Conservation (phyloP, 1,140 invertebrate genomes). For the Acromyrmex echinatior region DNA sequence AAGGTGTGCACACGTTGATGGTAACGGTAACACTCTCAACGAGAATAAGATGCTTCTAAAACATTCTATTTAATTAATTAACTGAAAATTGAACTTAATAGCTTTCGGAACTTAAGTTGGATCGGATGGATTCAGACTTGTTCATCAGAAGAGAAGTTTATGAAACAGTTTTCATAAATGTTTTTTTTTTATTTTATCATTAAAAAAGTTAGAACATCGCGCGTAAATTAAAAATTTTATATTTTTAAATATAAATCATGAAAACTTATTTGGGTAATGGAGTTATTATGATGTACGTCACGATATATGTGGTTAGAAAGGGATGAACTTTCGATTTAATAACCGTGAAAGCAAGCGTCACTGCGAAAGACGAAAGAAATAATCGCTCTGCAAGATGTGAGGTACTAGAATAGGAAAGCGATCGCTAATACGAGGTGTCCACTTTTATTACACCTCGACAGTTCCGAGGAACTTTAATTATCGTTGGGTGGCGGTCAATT, state of each 20-base stretch:
- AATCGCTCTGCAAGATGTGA: constrained; percentile 54
- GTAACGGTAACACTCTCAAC: constrained; percentile 51
- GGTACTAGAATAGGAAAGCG: constrained; percentile 56
- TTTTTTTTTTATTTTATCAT: background rate
- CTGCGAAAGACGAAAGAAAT: constrained; percentile 39
- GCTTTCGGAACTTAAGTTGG: constrained; percentile 52
- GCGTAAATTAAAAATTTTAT: background rate
- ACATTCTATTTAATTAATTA: constrained; percentile 56
- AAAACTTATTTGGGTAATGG: constrained; percentile 18
- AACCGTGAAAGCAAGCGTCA: constrained; percentile 67
- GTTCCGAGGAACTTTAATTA: constrained; percentile 65
- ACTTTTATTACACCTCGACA: constrained; percentile 70
- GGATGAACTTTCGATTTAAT: constrained; percentile 72
- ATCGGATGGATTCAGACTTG: background rate
- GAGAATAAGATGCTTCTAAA: constrained; percentile 57
- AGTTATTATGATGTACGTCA: constrained; percentile 59
- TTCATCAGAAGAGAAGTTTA: background rate
- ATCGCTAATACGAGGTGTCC: constrained; percentile 70
- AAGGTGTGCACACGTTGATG: constrained; percentile 55
- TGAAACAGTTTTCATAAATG: background rate
- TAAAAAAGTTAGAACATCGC: background rate
- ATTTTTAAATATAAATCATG: constrained; percentile 26
- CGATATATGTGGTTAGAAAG: constrained; percentile 60
- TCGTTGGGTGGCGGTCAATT: constrained; percentile 55
- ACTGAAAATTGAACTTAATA: constrained; percentile 76